Evolutionary conservation across 2,113 vertebrate genomes (phyloP).

Genomic region (Grammatotria lemairii): DNA sequence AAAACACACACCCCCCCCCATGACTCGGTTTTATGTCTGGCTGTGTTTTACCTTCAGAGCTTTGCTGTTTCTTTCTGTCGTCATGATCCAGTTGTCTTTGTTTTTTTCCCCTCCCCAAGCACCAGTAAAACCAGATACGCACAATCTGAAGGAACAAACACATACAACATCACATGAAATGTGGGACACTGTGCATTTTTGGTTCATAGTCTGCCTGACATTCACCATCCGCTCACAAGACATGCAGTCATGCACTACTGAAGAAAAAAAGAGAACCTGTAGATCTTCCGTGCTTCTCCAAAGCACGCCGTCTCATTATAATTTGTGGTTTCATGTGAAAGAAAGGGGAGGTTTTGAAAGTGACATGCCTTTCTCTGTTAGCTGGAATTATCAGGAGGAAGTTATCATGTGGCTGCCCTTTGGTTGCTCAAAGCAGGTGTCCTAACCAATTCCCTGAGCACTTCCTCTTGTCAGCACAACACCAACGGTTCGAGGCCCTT

Average conservation of each 20-base stretch:
- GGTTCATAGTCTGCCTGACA: slow-evolving; percentile 4
- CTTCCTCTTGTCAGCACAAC: slow-evolving; percentile 60
- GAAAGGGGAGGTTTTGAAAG: slow-evolving; percentile 48
- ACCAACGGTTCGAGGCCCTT: slow-evolving; percentile 19
- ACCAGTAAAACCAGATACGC: slow-evolving; percentile 65
- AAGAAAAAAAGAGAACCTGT: slow-evolving; percentile 40
- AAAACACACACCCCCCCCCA: neutral
- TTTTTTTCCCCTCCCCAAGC: slow-evolving; percentile 52
- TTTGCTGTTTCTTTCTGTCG: slow-evolving; percentile 95
- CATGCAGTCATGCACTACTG: slow-evolving; percentile 32
- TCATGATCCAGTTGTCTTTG: slow-evolving; percentile 78
- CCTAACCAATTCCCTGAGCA: slow-evolving; percentile 45
- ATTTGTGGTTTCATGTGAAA: slow-evolving; percentile 31
- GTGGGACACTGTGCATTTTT: neutral
- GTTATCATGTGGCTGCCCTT: slow-evolving; percentile 36
- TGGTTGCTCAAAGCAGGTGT: slow-evolving; percentile 68
- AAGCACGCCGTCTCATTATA: slow-evolving; percentile 25
- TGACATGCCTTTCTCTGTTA: neutral
- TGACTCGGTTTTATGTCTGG: neutral
- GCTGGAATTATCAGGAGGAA: slow-evolving; percentile 46
- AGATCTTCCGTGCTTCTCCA: slow-evolving; percentile 36
- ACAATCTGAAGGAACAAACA: slow-evolving; percentile 33
- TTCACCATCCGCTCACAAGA: slow-evolving; percentile 48
- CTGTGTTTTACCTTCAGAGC: slow-evolving; percentile 87
- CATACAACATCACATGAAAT: slow-evolving; percentile 24